These are phyloP conservation scores for Elegia similella DNA, from an alignment of 2,888 invertebrate genomes.

Conservation along the genomic window DNA sequence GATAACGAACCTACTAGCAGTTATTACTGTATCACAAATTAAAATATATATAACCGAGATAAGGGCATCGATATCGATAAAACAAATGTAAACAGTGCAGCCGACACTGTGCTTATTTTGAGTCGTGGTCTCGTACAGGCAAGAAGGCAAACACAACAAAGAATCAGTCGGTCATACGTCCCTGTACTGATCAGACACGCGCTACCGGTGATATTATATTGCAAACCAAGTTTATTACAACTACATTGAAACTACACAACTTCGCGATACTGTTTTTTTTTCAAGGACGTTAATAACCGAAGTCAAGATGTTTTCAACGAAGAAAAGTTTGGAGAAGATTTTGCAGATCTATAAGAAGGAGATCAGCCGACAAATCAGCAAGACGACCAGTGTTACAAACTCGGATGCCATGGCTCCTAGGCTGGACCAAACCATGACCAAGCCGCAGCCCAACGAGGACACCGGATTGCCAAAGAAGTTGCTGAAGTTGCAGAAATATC, in stretches of 20 bases:
- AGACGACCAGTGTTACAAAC: slow-evolving; percentile 82
- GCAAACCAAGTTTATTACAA: slow-evolving; percentile 32
- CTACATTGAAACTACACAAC: not conserved
- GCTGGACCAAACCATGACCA: slow-evolving; percentile 60
- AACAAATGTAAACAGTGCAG: slow-evolving; percentile 67
- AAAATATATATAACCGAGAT: not conserved
- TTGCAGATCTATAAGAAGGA: slow-evolving; percentile 69
- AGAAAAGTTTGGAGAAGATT: slow-evolving; percentile 63
- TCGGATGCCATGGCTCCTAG: slow-evolving; percentile 81
- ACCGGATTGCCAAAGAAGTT: slow-evolving; percentile 66
- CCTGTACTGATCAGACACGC: slow-evolving; percentile 52
- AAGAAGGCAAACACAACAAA: slow-evolving; percentile 75
- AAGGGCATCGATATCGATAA: slow-evolving; percentile 56
- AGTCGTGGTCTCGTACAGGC: slow-evolving; percentile 56
- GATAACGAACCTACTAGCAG: not conserved
- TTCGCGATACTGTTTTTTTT: slow-evolving; percentile 3
- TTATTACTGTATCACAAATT: not conserved
- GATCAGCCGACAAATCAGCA: slow-evolving; percentile 79
- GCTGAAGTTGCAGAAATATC: slow-evolving; percentile 79
- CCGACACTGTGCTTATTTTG: slow-evolving; percentile 55
- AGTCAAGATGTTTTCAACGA: slow-evolving; percentile 64
- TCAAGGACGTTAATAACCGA: slow-evolving; percentile 2
- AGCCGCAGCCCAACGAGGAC: slow-evolving; percentile 60
- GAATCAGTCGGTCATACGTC: slow-evolving; percentile 69
- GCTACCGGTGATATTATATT: slow-evolving; percentile 25